Conservation (phyloP, 2,888 invertebrate genomes). For the Tiliacea citrago region DNA sequence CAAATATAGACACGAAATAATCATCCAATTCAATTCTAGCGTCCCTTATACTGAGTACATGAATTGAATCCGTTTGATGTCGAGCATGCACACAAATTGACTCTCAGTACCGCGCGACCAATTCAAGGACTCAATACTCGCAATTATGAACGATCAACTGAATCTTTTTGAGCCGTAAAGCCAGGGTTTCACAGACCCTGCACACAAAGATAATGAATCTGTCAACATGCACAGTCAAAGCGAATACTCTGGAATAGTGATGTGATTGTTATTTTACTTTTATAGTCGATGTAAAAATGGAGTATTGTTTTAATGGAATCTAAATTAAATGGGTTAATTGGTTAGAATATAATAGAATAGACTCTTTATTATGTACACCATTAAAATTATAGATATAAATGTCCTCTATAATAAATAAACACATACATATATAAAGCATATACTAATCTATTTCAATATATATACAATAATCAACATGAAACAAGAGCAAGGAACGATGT, state of each 20-base stretch:
- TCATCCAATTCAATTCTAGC: slow-evolving; percentile 21
- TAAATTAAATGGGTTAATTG: background rate
- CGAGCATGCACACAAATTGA: slow-evolving; percentile 42
- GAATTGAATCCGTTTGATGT: slow-evolving; percentile 43
- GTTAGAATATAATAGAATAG: too few species aligned
- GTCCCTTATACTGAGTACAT: slow-evolving; percentile 10
- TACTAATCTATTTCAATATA: too few species aligned
- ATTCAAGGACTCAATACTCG: slow-evolving; percentile 60
- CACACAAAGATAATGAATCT: slow-evolving; percentile 70
- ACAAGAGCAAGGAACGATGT: too few species aligned
- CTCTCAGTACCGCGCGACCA: slow-evolving; percentile 38
- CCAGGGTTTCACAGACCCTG: slow-evolving; percentile 50
- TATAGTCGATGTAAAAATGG: slow-evolving; percentile 20
- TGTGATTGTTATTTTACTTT: slow-evolving; percentile 12
- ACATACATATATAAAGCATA: too few species aligned
- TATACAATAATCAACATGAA: too few species aligned
- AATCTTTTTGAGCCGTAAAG: slow-evolving; percentile 43
- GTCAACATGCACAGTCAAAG: slow-evolving; percentile 65
- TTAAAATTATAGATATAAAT: too few species aligned
- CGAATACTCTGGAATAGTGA: slow-evolving; percentile 53
- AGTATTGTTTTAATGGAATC: background rate
- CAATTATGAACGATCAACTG: slow-evolving; percentile 65
- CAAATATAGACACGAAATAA: slow-evolving; percentile 38
- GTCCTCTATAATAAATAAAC: too few species aligned
- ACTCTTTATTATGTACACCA: too few species aligned